Conservation (phyloP, 2,797 vertebrate genomes). For the Bryconaethiops microstoma region DNA sequence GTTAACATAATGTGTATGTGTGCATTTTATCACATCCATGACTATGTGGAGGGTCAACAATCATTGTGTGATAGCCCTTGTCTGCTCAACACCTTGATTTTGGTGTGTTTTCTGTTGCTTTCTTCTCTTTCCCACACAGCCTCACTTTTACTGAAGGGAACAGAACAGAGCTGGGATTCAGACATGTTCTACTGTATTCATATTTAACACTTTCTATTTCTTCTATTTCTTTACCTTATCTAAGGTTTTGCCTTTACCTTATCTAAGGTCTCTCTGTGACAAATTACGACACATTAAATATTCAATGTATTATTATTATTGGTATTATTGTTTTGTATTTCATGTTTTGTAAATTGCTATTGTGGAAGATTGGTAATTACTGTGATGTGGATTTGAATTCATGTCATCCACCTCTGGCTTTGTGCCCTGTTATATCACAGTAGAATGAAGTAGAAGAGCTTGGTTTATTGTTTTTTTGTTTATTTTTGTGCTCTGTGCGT, state of each 20-base stretch:
- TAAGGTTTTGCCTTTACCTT: not conserved
- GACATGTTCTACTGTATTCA: not conserved
- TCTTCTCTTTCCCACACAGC: not conserved
- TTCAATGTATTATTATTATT: no score
- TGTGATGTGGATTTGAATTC: no score
- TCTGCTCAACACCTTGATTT: not conserved
- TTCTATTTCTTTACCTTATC: not conserved
- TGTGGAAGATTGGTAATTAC: no score
- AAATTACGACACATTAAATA: no score
- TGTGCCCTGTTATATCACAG: no score
- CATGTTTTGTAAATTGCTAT: no score
- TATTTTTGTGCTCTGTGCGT: not conserved
- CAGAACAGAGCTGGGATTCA: conserved; percentile 7
- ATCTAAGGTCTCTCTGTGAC: no score
- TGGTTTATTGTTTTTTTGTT: not conserved
- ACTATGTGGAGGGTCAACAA: not conserved
- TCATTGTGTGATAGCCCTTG: not conserved
- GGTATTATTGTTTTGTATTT: no score
- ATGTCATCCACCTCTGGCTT: no score
- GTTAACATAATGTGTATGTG: not conserved
- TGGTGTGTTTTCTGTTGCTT: not conserved
- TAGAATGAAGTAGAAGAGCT: no score
- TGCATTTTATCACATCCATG: not conserved
- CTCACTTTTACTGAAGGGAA: not conserved
- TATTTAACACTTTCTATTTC: not conserved